Evolutionary conservation across 2,113 vertebrate species (phyloP), one percentile per base, ranked within the genome.

Genomic region (Bubo blakistoni): DNA sequence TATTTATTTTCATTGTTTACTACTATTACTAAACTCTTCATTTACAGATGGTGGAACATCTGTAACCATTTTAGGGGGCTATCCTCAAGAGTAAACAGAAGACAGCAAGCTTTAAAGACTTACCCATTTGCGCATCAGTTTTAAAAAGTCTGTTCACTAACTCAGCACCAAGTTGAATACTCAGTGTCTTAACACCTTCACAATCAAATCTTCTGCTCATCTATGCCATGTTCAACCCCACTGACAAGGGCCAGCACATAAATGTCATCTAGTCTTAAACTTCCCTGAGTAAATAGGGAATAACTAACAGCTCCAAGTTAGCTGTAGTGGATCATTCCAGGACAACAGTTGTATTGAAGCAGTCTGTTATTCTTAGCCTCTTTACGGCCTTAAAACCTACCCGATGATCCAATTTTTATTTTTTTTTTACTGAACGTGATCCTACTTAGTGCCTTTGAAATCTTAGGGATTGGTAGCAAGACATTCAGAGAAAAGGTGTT

Each of bases 31-130:
- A 88, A 95, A 82, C 25, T 69, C 57, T 90, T 93, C 59, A 78
- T 84, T 93, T 88, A 96, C 76, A 92, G 72, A 92, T 88, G 86
- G 59, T 74, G 13, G 65, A 84, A 92, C 90, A 93, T 86, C 92
- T 92, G 88, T 83, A 92, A 90, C 51, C 55, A 67, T 90, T 94
- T 83, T 81, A 92, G n/a, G 34, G 63, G 52, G 34, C 76, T 81
- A 30, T 79, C 80, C 74, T 90, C 63, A 74, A 63, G 44, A 15
- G 2, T 57, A 73, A 94, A 78, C 67, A 84, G 59, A 88, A 93
- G 54, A 87, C 34, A 65, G 46, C 42, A 88, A 93, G 18, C 21
- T 90, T 93, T 80, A 59, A 86, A 93, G 71, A 27, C 40, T 67
- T 87, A n/a, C 36, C 40, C 51, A 57, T 42, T 91, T 73, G 25